Evolutionary conservation across 2,797 vertebrate genomes (phyloP).

Genomic region (Anas bernieri): DNA sequence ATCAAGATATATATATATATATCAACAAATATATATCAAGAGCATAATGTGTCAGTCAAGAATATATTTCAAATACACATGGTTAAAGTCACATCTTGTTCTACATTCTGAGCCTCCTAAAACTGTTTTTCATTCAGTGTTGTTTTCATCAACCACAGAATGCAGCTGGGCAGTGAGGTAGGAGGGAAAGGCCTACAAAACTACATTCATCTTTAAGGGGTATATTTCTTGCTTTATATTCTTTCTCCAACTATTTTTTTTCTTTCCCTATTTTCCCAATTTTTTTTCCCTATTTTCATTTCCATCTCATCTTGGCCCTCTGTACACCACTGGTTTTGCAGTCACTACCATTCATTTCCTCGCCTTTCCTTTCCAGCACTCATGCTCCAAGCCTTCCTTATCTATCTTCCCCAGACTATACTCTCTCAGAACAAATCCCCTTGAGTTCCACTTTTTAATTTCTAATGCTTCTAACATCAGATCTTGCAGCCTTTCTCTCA

Average conservation of each 20-base stretch:
- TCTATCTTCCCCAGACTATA: background rate
- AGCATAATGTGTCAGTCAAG: background rate
- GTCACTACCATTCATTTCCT: background rate
- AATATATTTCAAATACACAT: background rate
- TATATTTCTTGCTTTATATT: background rate
- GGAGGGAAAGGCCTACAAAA: background rate
- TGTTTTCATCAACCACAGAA: background rate
- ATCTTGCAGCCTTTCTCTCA: background rate
- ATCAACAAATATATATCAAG: background rate
- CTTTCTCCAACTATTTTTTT: background rate
- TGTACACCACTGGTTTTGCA: background rate
- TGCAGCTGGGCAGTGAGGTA: background rate
- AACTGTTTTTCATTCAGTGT: background rate
- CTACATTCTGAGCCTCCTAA: background rate
- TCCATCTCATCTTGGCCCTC: background rate
- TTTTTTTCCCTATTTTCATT: background rate
- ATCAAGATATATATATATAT: too few species aligned
- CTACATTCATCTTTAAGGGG: background rate
- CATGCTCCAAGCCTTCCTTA: background rate
- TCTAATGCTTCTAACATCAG: background rate
- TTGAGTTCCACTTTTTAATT: background rate
- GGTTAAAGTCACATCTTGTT: background rate
- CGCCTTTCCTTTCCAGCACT: background rate
- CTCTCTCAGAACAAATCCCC: background rate
- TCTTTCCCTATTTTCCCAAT: background rate